Evolutionary conservation across 2,113 vertebrate species (phyloP).

Genomic region (Brevimyrus niger): DNA sequence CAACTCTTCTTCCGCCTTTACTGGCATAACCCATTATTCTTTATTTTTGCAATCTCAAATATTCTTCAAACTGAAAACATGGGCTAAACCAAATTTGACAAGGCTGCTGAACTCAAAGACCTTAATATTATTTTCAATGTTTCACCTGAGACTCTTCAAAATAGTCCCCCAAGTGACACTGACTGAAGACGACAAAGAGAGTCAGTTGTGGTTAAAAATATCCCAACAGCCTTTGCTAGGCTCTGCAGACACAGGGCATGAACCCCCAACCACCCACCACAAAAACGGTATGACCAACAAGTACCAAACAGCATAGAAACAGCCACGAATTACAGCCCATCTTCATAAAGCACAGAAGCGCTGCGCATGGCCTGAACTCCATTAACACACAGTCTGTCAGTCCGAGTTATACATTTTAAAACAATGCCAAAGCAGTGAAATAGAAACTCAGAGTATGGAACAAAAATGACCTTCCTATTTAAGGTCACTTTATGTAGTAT

Average conservation of each 20-base stretch:
- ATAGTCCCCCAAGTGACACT: conserved; percentile 5
- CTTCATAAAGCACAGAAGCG: not conserved
- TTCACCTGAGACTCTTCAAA: conserved; percentile 3
- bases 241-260: not conserved
- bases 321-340: not conserved
- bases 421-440: not conserved
- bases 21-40: not conserved
- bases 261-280: not conserved
- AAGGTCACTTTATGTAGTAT: not conserved
- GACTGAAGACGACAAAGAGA: conserved; percentile 19
- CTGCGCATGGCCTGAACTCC: not conserved
- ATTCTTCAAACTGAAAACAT: not conserved
- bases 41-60: not conserved
- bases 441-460: not conserved
- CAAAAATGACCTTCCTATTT: not conserved
- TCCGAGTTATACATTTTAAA: not conserved
- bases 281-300: not conserved
- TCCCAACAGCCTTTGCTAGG: not conserved
- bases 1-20: not conserved
- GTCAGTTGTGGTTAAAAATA: conserved; percentile 22
- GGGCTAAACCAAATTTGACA: not conserved
- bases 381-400: not conserved
- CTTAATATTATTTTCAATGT: not conserved
- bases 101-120: not conserved
- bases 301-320: not conserved